Percentiles rank a stretch among this genome's conserved stretches.
Evolutionary conservation across 2,888 invertebrate species (phyloP).

Genomic region (Timema podura): DNA sequence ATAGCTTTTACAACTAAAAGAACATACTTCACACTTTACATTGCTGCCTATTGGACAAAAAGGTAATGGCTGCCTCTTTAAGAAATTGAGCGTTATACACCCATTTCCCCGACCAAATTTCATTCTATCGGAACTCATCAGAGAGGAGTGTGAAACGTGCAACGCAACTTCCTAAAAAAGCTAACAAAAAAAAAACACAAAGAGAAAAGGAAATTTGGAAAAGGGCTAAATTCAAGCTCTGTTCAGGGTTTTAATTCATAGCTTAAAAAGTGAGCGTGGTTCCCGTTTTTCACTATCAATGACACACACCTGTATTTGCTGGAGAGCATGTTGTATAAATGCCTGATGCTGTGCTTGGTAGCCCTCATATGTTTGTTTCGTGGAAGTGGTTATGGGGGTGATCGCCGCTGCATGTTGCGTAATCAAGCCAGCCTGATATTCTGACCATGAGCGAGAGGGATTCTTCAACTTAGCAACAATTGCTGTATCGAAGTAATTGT

Average conservation of each 20-base stretch:
- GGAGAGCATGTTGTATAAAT: slow-evolving; percentile 85
- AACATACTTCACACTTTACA: too few relatives aligned
- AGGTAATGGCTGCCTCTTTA: too few relatives aligned
- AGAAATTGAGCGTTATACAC: too few relatives aligned
- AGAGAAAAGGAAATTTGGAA: slow-evolving; percentile 19
- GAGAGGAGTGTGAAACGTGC: too few relatives aligned
- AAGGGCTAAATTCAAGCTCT: slow-evolving; percentile 14
- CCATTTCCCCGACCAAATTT: neutral
- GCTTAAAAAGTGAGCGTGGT: slow-evolving; percentile 39
- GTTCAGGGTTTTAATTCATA: neutral
- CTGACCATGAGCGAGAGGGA: slow-evolving; percentile 82
- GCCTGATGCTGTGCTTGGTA: slow-evolving; percentile 94
- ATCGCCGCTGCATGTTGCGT: slow-evolving; percentile 75
- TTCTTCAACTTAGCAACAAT: slow-evolving; percentile 84
- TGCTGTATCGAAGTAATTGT: slow-evolving; percentile 76
- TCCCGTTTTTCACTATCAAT: too few relatives aligned
- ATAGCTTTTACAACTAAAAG: too few relatives aligned
- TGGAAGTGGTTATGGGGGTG: slow-evolving; percentile 69
- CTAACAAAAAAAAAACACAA: too few relatives aligned
- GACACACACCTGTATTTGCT: slow-evolving; percentile 69
- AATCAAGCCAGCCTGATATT: slow-evolving; percentile 81
- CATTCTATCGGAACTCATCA: neutral
- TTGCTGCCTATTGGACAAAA: too few relatives aligned
- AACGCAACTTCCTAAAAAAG: too few relatives aligned
- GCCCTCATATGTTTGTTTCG: slow-evolving; percentile 79